Percentiles rank a stretch among this genome's conserved stretches.
phyloP scores from a whole-genome alignment of 2,888 invertebrate genomes.

The Rhagonycha lutea region DNA sequence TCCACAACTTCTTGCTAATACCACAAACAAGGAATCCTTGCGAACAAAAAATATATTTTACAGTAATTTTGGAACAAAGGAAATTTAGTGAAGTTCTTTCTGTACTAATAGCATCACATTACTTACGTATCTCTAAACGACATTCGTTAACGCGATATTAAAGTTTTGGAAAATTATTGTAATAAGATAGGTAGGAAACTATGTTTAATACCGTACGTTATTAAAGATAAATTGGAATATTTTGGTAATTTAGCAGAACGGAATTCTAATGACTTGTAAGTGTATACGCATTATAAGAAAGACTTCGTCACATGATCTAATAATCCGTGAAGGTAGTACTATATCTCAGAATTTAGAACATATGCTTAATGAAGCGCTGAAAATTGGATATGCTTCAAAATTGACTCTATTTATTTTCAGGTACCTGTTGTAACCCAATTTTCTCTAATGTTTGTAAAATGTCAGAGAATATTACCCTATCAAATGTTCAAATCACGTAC shows the following conservation, averaged over 20 bases:
- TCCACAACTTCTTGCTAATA: background rate
- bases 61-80: background rate
- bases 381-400: slow-evolving; percentile 22
- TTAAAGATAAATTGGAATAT: background rate
- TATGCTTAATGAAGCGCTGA: slow-evolving; percentile 16
- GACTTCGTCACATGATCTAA: background rate
- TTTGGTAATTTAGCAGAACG: background rate
- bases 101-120: background rate
- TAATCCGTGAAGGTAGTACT: background rate
- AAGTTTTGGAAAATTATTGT: background rate
- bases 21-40: background rate
- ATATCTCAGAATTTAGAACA: background rate
- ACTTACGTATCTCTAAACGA: background rate
- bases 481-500: slow-evolving; percentile 5
- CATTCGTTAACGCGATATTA: background rate
- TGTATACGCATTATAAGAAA: background rate
- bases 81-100: background rate
- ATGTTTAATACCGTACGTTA: background rate
- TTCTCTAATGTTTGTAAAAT: slow-evolving; percentile 15
- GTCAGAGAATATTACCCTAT: slow-evolving; percentile 8
- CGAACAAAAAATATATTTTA: background rate
- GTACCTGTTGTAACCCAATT: slow-evolving; percentile 19
- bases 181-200: background rate
- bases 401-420: slow-evolving; percentile 14
- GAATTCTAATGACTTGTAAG: background rate